phyloP scores from a whole-genome alignment of 2,888 invertebrate genomes.

The Macrophya annulata region DNA sequence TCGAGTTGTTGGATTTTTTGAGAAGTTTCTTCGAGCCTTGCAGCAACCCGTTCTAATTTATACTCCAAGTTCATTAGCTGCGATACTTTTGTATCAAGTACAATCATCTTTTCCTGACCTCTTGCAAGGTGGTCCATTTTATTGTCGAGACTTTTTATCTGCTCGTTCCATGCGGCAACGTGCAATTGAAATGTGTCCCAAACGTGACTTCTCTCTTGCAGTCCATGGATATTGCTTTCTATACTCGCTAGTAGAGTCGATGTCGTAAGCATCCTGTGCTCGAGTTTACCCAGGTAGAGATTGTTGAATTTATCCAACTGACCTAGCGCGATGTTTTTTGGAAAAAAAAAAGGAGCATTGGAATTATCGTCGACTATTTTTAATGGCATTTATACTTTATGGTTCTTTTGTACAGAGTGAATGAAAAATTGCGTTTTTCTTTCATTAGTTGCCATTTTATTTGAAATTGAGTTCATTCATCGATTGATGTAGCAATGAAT shows the following conservation, averaged over 20 bases:
- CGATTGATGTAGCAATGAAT: slow-evolving; percentile 32
- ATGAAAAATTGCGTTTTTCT: background rate
- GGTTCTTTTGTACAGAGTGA: background rate
- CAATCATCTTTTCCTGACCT: slow-evolving; percentile 77
- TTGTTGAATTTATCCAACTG: slow-evolving; percentile 78
- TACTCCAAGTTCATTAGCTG: slow-evolving; percentile 77
- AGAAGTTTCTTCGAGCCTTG: slow-evolving; percentile 76
- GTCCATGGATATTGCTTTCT: slow-evolving; percentile 79
- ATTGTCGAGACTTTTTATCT: slow-evolving; percentile 80
- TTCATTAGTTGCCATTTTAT: background rate
- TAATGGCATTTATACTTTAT: background rate
- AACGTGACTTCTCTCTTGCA: slow-evolving; percentile 80
- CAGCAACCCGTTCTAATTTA: slow-evolving; percentile 77
- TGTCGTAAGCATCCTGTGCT: slow-evolving; percentile 78
- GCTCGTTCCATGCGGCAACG: slow-evolving; percentile 81
- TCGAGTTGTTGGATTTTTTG: slow-evolving; percentile 62
- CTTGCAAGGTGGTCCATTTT: slow-evolving; percentile 80
- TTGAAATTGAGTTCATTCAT: slow-evolving; percentile 1
- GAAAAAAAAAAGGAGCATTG: slow-evolving; percentile 23
- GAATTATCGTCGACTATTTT: background rate
- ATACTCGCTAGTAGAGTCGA: slow-evolving; percentile 77
- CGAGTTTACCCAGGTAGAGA: slow-evolving; percentile 78
- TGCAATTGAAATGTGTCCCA: slow-evolving; percentile 82
- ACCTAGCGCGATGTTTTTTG: slow-evolving; percentile 65
- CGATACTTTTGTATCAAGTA: slow-evolving; percentile 74